Base-by-base conservation (phyloP, 2,797 vertebrate genomes). In the Novumbra hubbsi region DNA sequence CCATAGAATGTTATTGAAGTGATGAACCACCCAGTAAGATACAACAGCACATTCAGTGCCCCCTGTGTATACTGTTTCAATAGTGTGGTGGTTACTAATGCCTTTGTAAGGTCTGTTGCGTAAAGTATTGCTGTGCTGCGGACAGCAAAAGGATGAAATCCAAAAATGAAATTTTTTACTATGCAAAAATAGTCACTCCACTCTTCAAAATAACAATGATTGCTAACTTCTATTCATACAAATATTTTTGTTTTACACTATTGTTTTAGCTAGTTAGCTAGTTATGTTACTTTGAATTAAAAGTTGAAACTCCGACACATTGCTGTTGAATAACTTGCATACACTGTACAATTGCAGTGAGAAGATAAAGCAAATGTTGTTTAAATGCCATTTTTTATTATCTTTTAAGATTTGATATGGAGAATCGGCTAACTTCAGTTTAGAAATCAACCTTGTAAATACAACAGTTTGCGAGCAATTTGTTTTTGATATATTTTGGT, bases 161-260 rank as follows among this genome's bases (percentile, higher is more conserved):
- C 57, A 73, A 57, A 74, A 67, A 75, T 81, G 78, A 78, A 86
- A 87, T 82, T 90, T 86, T 90, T 82, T 88, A 87, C 90, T 93
- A 93, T 93, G 92, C 92, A 93, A 90, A 83, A 80, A 87, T 83
- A 4, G 49, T 86, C 76, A 86, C 78, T 76, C 71, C 48, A 85
- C 75, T 85, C 80, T 83, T 83, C 85, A 84, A 80, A 66, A 78
- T 45, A 82, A 62, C 70, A 30, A 79, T 76, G 78, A 77, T 83
- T 80, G 74, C 34, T 60, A 48, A 65, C 38, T 70, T 55, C 17
- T 24, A 70, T 57, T 17, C 15, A 9, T 60, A 34, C 50, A 57
- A 71, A 55, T 76, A 73, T 0, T 55, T 76, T 72, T 81, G 73
- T 24, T 75, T 70, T 70, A 49, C 73, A 64, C 28, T 60, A 34